A percentile compares a stretch with the other conserved stretches of the same genome.
phyloP scores from a whole-genome alignment of 1,140 invertebrate species.

The Listronotus bonariensis region DNA sequence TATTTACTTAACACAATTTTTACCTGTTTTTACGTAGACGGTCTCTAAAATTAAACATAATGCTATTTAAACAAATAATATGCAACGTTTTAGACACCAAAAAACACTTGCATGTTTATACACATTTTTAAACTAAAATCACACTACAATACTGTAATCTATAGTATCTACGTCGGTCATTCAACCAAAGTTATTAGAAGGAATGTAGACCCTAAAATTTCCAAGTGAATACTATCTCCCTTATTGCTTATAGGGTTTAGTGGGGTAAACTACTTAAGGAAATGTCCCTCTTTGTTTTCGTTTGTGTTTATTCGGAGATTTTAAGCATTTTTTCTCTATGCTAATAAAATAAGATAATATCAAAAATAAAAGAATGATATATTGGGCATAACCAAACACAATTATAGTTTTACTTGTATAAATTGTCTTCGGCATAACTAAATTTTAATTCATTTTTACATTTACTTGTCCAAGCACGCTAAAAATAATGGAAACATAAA shows the following conservation, averaged over 20 bases:
- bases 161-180: not conserved
- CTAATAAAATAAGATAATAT: not conserved
- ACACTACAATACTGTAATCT: not conserved
- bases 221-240: slow-evolving; percentile 4
- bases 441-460: too few species aligned
- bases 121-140: not conserved
- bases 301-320: not conserved
- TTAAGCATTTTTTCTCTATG: not conserved
- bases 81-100: too few species aligned
- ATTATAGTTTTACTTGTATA: too few species aligned
- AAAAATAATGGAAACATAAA: too few species aligned
- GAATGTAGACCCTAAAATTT: slow-evolving; percentile 5
- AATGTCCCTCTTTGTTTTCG: slow-evolving; percentile 2
- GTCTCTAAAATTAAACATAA: too few species aligned
- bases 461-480: too few species aligned
- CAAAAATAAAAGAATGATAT: not conserved
- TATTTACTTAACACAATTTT: too few species aligned
- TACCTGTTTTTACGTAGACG: too few species aligned
- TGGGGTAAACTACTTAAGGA: not conserved
- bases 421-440: too few species aligned
- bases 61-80: too few species aligned
- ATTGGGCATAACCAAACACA: too few species aligned
- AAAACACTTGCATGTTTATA: too few species aligned
- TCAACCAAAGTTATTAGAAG: not conserved
- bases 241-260: not conserved